Conservation (phyloP, 1,140 invertebrate species). For the Onthophagus taurus region DNA sequence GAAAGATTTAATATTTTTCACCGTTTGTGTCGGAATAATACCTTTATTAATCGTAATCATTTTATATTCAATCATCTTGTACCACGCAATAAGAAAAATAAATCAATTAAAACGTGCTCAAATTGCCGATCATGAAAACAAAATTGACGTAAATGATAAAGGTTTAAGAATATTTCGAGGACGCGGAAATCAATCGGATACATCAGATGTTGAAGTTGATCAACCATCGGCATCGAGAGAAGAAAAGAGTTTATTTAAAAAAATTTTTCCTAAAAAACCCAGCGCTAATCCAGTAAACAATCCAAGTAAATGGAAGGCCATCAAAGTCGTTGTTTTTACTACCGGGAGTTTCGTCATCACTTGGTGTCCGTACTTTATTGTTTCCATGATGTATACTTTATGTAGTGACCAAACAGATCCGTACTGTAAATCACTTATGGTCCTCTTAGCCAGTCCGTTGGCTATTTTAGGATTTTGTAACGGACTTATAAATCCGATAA, state of each 20-base stretch:
- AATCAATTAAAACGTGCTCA: conserved; percentile 36
- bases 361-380: conserved; percentile 41
- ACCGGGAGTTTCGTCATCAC: conserved; percentile 43
- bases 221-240: not conserved
- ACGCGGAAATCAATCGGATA: not conserved
- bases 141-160: conserved; percentile 13
- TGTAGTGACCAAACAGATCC: conserved; percentile 40
- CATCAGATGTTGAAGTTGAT: not conserved
- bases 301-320: conserved; percentile 45
- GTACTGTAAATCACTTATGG: conserved; percentile 38
- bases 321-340: conserved; percentile 48
- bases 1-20: conserved; percentile 40
- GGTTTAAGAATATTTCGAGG: conserved; percentile 28
- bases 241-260: conserved; percentile 13
- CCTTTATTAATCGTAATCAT: conserved; percentile 42
- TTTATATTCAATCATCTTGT: conserved; percentile 45
- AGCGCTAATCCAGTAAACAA: conserved; percentile 20
- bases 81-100: conserved; percentile 41
- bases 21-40: conserved; percentile 42
- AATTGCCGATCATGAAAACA: conserved; percentile 21
- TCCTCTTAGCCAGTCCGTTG: conserved; percentile 43
- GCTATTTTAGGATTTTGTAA: conserved; percentile 52
- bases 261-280: conserved; percentile 18
- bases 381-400: conserved; percentile 41
- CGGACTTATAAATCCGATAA: conserved; percentile 58